phyloP scores from a whole-genome alignment of 92 coral and sea anemone genomes.

The Umimayanthus kanabou region DNA sequence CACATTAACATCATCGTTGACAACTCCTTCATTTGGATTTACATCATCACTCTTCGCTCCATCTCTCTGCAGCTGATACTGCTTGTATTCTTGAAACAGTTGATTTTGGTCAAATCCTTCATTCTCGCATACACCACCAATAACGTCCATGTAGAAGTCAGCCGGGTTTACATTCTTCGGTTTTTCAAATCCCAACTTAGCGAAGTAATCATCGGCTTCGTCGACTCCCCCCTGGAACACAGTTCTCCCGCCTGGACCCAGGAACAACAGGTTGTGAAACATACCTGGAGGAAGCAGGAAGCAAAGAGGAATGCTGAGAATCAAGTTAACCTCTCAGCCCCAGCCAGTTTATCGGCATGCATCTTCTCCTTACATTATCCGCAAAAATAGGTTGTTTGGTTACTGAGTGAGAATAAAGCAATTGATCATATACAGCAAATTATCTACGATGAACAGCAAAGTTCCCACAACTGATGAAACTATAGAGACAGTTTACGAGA shows the following conservation, averaged over 20 bases:
- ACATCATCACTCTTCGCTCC: background rate
- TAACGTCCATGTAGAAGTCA: conserved; percentile 73
- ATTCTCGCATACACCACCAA: conserved; percentile 47
- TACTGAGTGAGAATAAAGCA: too few relatives aligned
- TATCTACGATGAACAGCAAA: too few relatives aligned
- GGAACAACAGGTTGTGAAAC: conserved; percentile 64
- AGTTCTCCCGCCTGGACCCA: conserved; percentile 71
- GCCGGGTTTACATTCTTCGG: conserved; percentile 68
- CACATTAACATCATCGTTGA: background rate
- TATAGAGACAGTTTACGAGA: too few relatives aligned
- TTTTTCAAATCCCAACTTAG: conserved; percentile 51
- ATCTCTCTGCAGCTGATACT: conserved; percentile 35
- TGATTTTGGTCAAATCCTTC: conserved; percentile 36
- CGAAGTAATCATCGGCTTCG: conserved; percentile 56
- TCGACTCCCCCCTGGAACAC: conserved; percentile 66
- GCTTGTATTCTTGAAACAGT: conserved; percentile 25
- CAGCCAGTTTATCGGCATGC: too few relatives aligned
- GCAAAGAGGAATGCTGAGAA: too few relatives aligned
- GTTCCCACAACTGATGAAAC: too few relatives aligned
- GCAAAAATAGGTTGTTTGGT: too few relatives aligned
- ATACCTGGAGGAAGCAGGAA: conserved; percentile 39
- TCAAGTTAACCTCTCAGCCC: too few relatives aligned
- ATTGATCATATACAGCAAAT: too few relatives aligned
- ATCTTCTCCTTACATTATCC: too few relatives aligned
- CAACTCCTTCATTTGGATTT: background rate